A percentile compares a stretch with the other conserved stretches of the same genome.
phyloP scores from a whole-genome alignment of 2,797 vertebrate genomes.

The Thripadectes ignobilis region DNA sequence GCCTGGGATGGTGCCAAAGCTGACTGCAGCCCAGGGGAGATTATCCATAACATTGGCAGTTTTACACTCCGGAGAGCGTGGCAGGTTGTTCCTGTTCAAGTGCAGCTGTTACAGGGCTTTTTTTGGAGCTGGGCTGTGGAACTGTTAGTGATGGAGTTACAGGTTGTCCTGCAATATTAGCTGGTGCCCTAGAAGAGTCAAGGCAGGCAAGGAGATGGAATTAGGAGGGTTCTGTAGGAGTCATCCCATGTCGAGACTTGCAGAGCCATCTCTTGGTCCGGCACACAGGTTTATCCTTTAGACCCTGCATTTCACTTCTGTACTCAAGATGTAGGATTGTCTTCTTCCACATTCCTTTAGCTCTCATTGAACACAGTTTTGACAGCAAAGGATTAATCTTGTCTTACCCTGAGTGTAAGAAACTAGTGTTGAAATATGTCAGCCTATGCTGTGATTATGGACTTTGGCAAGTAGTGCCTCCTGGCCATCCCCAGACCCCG shows the following conservation, averaged over 20 bases:
- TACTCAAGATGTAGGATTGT: background rate
- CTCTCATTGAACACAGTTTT: background rate
- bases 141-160: background rate
- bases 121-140: background rate
- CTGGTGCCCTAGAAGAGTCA: background rate
- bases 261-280: background rate
- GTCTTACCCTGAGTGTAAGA: background rate
- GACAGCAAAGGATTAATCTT: background rate
- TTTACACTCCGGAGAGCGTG: background rate
- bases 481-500: background rate
- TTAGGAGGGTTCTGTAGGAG: background rate
- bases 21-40: background rate
- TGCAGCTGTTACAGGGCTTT: background rate
- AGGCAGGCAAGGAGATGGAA: background rate
- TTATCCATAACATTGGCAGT: slow-evolving; percentile 14
- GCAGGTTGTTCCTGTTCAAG: slow-evolving; percentile 5
- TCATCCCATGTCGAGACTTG: rapidly evolving
- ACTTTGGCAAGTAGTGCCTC: background rate
- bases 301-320: background rate
- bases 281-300: background rate
- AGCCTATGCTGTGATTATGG: background rate
- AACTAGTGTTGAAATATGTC: background rate
- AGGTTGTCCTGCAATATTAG: background rate
- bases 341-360: background rate
- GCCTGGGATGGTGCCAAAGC: slow-evolving; percentile 47